Evolutionary conservation across 2,113 vertebrate genomes (phyloP).

Genomic region (Numenius arquata): DNA sequence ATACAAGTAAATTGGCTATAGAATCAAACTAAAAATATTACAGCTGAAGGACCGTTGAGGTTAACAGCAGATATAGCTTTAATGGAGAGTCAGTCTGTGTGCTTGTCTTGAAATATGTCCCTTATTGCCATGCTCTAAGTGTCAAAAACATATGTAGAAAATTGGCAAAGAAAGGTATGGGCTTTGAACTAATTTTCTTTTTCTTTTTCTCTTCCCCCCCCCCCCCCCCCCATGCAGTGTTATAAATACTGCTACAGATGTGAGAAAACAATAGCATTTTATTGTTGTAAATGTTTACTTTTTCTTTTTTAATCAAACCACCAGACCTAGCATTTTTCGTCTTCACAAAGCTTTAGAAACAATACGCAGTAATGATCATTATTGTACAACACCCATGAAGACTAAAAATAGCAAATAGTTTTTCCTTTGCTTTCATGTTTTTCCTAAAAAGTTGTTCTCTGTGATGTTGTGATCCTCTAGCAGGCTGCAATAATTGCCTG

Average conservation of each 20-base stretch:
- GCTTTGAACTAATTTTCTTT: not conserved
- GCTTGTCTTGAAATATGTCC: not conserved
- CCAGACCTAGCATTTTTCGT: not conserved
- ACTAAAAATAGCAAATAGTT: not conserved
- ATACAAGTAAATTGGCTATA: not conserved
- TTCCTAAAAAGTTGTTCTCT: not conserved
- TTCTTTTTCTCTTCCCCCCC: too few relatives aligned
- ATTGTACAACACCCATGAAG: not conserved
- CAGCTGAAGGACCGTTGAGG: not conserved
- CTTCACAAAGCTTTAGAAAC: slow-evolving; percentile 23
- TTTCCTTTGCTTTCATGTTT: not conserved
- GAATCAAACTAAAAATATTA: not conserved
- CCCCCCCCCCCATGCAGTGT: rapidly evolving
- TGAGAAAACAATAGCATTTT: not conserved
- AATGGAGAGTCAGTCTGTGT: not conserved
- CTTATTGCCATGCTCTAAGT: not conserved
- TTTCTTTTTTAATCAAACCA: not conserved
- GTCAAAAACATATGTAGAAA: not conserved
- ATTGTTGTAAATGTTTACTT: not conserved
- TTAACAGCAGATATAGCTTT: not conserved
- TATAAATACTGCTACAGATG: slow-evolving; percentile 27
- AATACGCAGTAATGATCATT: slow-evolving; percentile 17
- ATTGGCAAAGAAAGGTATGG: not conserved
- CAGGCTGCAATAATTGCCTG: not conserved
- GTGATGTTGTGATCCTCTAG: not conserved